Evolutionary conservation across 2,113 vertebrate species (phyloP).

Genomic region (Salminus brasiliensis): DNA sequence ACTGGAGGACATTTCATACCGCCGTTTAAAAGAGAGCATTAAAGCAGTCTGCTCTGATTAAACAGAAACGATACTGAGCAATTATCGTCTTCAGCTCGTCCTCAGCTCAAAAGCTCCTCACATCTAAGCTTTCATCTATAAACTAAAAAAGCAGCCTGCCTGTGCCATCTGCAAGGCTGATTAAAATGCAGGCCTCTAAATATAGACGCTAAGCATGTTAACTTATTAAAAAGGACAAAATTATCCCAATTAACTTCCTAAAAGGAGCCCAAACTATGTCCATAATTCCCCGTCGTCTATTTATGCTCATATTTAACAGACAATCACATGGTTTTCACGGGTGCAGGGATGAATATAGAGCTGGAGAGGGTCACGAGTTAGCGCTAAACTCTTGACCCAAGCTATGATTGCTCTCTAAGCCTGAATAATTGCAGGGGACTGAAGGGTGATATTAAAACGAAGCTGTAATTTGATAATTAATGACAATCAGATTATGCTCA

Average conservation of each 20-base stretch:
- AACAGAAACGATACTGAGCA: background rate
- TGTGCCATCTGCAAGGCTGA: slow-evolving; percentile 7
- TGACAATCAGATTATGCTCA: background rate
- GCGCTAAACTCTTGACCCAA: slow-evolving; percentile 60
- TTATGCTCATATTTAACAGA: slow-evolving; percentile 29
- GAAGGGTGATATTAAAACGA: background rate
- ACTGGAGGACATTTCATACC: too few relatives aligned
- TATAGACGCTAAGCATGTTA: slow-evolving; percentile 39
- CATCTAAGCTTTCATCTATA: background rate
- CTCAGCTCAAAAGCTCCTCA: background rate
- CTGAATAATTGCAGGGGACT: background rate
- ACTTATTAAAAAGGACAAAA: background rate
- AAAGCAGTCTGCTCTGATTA: background rate
- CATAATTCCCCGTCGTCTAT: slow-evolving; percentile 26
- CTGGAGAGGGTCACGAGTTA: slow-evolving; percentile 49
- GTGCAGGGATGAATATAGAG: slow-evolving; percentile 38
- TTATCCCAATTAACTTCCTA: background rate
- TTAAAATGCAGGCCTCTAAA: slow-evolving; percentile 15
- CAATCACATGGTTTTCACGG: slow-evolving; percentile 43
- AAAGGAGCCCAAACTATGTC: background rate
- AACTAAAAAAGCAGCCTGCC: background rate
- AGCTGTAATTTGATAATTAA: background rate
- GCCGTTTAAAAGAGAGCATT: background rate
- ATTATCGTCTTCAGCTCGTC: background rate
- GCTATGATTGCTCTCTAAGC: background rate